phyloP scores from a whole-genome alignment of 1,140 invertebrate species.

The Drosophila bipectinata region DNA sequence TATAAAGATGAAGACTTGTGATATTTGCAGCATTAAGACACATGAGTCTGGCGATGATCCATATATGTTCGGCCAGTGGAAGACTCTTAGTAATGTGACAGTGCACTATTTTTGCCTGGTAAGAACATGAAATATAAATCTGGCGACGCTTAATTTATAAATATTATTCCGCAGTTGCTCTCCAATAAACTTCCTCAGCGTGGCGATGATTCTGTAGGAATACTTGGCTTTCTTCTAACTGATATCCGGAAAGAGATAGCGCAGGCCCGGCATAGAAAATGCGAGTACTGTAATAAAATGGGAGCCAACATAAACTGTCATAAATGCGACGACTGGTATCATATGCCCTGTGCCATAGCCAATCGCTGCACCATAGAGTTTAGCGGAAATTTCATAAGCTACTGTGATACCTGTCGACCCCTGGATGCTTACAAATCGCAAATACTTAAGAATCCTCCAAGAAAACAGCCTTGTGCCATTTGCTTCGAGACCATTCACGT shows the following conservation, averaged over 20 bases:
- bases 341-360: slow-evolving; percentile 43
- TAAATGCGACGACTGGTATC: slow-evolving; percentile 50
- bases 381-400: slow-evolving; percentile 39
- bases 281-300: slow-evolving; percentile 38
- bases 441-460: slow-evolving; percentile 25
- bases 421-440: slow-evolving; percentile 35
- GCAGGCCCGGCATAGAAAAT: slow-evolving; percentile 29
- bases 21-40: slow-evolving; percentile 7
- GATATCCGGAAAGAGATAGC: slow-evolving; percentile 61
- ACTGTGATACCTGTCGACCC: slow-evolving; percentile 47
- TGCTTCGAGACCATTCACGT: slow-evolving; percentile 27
- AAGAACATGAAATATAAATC: not conserved
- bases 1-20: slow-evolving; percentile 3
- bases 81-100: slow-evolving; percentile 36
- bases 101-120: slow-evolving; percentile 79
- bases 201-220: slow-evolving; percentile 61
- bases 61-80: slow-evolving; percentile 64
- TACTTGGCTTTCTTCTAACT: slow-evolving; percentile 62
- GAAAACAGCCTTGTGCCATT: slow-evolving; percentile 41
- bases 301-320: slow-evolving; percentile 54
- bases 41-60: slow-evolving; percentile 6
- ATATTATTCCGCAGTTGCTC: slow-evolving; percentile 42
- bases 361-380: slow-evolving; percentile 47
- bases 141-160: not conserved
- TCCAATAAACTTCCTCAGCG: slow-evolving; percentile 64